Percentiles rank a stretch among this genome's conserved stretches.
These are phyloP conservation scores for Hycleus phaleratus DNA, from an alignment of 1,140 invertebrate species.

Conservation along the genomic window DNA sequence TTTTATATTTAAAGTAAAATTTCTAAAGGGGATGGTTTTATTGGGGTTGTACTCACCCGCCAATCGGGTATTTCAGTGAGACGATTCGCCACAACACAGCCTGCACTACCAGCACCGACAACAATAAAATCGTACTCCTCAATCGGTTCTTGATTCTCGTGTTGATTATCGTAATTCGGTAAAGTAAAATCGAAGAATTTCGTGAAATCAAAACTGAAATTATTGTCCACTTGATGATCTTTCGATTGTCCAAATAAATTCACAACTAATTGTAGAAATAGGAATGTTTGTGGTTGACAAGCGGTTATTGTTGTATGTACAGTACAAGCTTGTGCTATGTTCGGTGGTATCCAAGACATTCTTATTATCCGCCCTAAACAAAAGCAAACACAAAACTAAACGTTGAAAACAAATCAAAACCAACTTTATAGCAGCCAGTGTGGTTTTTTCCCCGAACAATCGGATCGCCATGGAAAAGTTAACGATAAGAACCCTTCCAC, in stretches of 20 bases:
- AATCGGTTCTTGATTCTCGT: constrained; percentile 3
- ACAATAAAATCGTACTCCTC: constrained; percentile 47
- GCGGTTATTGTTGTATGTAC: constrained; percentile 45
- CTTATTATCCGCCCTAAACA: background rate
- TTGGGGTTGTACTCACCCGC: constrained; percentile 36
- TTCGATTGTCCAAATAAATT: constrained; percentile 49
- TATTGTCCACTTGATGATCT: constrained; percentile 31
- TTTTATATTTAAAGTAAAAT: no score
- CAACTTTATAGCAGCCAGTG: no score
- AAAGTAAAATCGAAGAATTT: background rate
- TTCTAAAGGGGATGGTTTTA: no score
- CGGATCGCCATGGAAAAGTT: no score
- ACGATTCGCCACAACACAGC: constrained; percentile 57
- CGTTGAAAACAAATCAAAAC: background rate
- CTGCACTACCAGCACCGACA: constrained; percentile 59
- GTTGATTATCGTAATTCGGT: background rate
- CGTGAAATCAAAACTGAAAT: constrained; percentile 9
- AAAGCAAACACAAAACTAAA: constrained; percentile 6
- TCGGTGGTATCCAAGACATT: constrained; percentile 52
- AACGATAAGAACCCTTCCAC: no score
- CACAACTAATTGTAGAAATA: constrained; percentile 50
- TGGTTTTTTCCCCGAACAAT: no score
- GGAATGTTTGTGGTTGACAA: constrained; percentile 48
- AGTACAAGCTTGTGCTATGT: constrained; percentile 47
- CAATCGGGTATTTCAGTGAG: constrained; percentile 47